Base-by-base conservation (phyloP, 2,888 invertebrate genomes). In the Rhagonycha lutea region DNA sequence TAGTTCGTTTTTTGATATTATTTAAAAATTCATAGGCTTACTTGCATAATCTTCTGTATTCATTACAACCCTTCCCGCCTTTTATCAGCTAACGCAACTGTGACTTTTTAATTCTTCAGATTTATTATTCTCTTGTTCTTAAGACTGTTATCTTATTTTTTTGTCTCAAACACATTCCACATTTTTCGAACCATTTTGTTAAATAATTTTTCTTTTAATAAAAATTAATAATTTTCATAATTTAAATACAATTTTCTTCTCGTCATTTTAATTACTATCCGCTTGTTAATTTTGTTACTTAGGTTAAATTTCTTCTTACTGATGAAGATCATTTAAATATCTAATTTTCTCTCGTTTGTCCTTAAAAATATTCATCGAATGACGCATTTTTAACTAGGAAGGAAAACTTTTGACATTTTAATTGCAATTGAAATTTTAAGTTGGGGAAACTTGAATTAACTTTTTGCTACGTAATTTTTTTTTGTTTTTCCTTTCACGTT, bases 311-410 rank as follows among this genome's bases (percentile, higher is more conserved):
- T 65, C 47, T 65, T 65, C 12, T 12, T 32, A 18, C 47, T 28
- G 47, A 28, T 29, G 28, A 23, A 65, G 71, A 47, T 65, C 63
- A 69, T 71, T 71, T 71, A 71, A 71, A 71, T 71, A 71, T 71
- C 71, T 71, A 71, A 71, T 71, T 71, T 28, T 23, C 62, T 69
- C 70, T 28, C 70, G 69, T 70, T 71, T 65, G 71, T 63, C 65
- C 11, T 70, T 71, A 65, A 65, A 71, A 71, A 65, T 71, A 47
- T 71, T 29, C 71, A 23, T 65, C 24, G 71, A 47, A 12, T 14
- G 11, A 47, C 28, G 24, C 18, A 32, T 18, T 47, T 65, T 71
- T 65, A 47, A 71, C 63, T 71, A 63, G 32, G 10, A 18, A 18
- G 47, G n/a, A n/a, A 47, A 14, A 71, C 29, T 32, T 71, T 71